Base-by-base conservation (phyloP, 2,888 invertebrate species). In the Blomia tropicalis region DNA sequence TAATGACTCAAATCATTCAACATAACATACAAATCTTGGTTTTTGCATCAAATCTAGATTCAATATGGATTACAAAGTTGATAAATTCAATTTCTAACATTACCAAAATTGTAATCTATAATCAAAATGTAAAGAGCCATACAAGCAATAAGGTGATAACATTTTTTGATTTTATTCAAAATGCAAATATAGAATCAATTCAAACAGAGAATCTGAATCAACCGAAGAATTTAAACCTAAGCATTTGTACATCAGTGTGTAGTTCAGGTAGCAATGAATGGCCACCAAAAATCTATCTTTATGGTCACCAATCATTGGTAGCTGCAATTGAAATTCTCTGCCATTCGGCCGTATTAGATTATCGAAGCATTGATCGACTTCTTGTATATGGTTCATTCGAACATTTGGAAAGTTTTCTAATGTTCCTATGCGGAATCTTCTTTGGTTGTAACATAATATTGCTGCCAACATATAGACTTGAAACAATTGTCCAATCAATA, bases 1-100 rank as follows among this genome's bases (percentile, higher is more conserved):
- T 62, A 25, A 36, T 14, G 17, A 56, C 56, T 17, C 31, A 56
- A 43, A 36, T 62, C 41, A 62, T 62, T 23, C 62, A 62, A 25
- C 23, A 43, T 32, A 62, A 58, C 30, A 56, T 62, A 17, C 56
- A 62, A 58, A 44, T 36, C 5, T 11, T 62, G 3, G 36, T 43
- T 2, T 4, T 62, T 23, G 31, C 56, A 2, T 14, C n/a, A 19
- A 43, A 56, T 25, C 7, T 43, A 17, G 43, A 43, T 58, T 43
- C 27, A 22, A 22, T 56, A 23, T 29, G 36, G 30, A 58, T 56
- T 27, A n/a, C 43, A n/a, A 56, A 56, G 29, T 56, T 56, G 56
- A 19, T 56, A 22, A 56, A 56, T 36, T 56, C 56, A 3, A 25
- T 56, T 36, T 36, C 36, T 36, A 47, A 19, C 7, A 47, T 47